Evolutionary conservation across 2,888 invertebrate genomes (phyloP).

Genomic region (Volucella zonaria): DNA sequence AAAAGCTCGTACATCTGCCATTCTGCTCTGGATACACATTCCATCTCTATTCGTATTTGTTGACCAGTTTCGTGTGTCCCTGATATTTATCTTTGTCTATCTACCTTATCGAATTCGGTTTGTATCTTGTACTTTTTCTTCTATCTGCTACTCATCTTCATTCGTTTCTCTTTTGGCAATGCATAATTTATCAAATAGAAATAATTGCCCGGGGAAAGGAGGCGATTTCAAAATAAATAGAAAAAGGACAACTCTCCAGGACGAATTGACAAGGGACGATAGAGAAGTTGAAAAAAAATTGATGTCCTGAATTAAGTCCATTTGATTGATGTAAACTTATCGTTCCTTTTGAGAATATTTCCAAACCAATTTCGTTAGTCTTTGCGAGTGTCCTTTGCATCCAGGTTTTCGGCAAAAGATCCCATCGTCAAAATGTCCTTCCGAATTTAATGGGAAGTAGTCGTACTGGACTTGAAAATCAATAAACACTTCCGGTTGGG

Average conservation of each 20-base stretch:
- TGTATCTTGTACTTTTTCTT: constrained; percentile 18
- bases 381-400: background rate
- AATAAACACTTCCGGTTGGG: constrained; percentile 44
- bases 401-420: background rate
- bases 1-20: constrained; percentile 45
- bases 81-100: constrained; percentile 68
- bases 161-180: constrained; percentile 45
- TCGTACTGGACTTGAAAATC: constrained; percentile 31
- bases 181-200: constrained; percentile 71
- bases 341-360: constrained; percentile 63
- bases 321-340: constrained; percentile 66
- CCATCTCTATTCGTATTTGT: constrained; percentile 38
- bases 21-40: constrained; percentile 39
- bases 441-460: constrained; percentile 30
- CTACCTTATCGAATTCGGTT: constrained; percentile 43
- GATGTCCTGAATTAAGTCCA: constrained; percentile 54
- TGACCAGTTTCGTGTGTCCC: constrained; percentile 59
- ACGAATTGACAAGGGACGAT: constrained; percentile 4
- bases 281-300: constrained; percentile 25
- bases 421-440: background rate
- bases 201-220: constrained; percentile 51
- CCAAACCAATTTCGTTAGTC: constrained; percentile 59
- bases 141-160: constrained; percentile 4
- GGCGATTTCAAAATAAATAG: background rate
- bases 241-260: background rate